These are phyloP conservation scores for Chrysopa pallens DNA, from an alignment of 1,140 invertebrate genomes.

Conservation along the genomic window DNA sequence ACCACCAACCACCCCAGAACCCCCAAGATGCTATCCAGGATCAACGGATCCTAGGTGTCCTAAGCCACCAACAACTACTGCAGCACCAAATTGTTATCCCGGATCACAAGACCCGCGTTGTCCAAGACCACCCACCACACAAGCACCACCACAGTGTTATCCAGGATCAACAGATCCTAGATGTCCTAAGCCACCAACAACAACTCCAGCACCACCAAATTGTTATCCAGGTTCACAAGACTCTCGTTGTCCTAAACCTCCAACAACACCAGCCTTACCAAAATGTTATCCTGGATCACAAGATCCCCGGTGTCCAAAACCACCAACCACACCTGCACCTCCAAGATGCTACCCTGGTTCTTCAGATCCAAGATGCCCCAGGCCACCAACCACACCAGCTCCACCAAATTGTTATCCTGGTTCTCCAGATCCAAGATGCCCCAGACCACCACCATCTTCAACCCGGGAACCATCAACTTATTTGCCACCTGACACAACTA, in stretches of 20 bases:
- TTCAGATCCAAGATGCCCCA: slow-evolving; percentile 13
- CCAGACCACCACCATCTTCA: slow-evolving; percentile 9
- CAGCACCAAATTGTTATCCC: no score
- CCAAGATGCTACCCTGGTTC: slow-evolving; percentile 16
- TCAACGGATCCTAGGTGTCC: slow-evolving; percentile 19
- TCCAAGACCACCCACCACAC: slow-evolving; percentile 10
- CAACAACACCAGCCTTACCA: no score
- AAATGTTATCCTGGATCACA: no score
- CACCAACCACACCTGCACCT: slow-evolving; percentile 16
- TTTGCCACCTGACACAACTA: slow-evolving; percentile 8
- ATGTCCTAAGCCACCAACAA: slow-evolving; percentile 12
- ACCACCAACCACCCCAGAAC: slow-evolving; percentile 6
- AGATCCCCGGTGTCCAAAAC: no score
- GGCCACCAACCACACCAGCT: slow-evolving; percentile 9
- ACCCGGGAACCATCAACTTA: slow-evolving; percentile 4
- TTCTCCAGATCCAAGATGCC: slow-evolving; percentile 18
- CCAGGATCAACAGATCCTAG: slow-evolving; percentile 16
- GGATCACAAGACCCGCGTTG: no score
- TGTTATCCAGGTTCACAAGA: no score
- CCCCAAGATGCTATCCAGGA: slow-evolving; percentile 16
- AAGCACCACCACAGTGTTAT: slow-evolving; percentile 10
- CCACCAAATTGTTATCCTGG: slow-evolving; percentile 16
- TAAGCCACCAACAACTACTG: no score
- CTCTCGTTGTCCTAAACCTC: no score
- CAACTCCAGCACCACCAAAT: slow-evolving; percentile 9